Conservation (phyloP, 2,113 vertebrate species). For the Sylvia atricapilla region DNA sequence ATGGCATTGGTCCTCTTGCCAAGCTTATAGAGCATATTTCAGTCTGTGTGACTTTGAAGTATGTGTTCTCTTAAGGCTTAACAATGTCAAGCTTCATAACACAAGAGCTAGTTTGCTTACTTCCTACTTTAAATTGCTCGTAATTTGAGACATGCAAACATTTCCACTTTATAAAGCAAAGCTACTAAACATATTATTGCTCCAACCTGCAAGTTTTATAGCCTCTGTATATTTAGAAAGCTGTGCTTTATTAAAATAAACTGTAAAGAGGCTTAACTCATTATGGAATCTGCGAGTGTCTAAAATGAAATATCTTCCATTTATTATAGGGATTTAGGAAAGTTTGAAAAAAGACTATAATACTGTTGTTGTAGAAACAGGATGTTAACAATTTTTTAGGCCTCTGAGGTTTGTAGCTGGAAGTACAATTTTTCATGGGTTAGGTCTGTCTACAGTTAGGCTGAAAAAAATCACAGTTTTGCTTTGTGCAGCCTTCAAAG, state of each 20-base stretch:
- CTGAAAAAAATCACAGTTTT: background rate
- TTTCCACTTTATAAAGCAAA: conserved; percentile 81
- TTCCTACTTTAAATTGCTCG: conserved; percentile 80
- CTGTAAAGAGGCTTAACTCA: conserved; percentile 78
- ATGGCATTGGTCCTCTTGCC: background rate
- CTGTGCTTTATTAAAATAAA: conserved; percentile 81
- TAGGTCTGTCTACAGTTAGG: background rate
- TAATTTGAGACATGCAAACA: conserved; percentile 84
- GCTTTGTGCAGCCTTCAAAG: background rate
- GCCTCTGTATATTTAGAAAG: conserved; percentile 73
- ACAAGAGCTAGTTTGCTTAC: conserved; percentile 75
- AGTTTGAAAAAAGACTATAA: background rate
- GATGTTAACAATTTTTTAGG: background rate
- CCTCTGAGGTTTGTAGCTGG: background rate
- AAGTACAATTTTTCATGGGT: background rate
- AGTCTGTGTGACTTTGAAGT: conserved; percentile 71
- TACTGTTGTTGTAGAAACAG: background rate
- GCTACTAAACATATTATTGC: conserved; percentile 80
- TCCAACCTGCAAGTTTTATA: conserved; percentile 79
- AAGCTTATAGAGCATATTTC: conserved; percentile 60
- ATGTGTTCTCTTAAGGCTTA: conserved; percentile 75
- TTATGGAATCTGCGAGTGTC: conserved; percentile 71
- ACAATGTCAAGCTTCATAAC: conserved; percentile 82
- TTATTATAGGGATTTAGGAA: conserved; percentile 56
- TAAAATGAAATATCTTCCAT: conserved; percentile 76